Base-by-base conservation (phyloP, 2,888 invertebrate genomes). In the Dioctria linearis region DNA sequence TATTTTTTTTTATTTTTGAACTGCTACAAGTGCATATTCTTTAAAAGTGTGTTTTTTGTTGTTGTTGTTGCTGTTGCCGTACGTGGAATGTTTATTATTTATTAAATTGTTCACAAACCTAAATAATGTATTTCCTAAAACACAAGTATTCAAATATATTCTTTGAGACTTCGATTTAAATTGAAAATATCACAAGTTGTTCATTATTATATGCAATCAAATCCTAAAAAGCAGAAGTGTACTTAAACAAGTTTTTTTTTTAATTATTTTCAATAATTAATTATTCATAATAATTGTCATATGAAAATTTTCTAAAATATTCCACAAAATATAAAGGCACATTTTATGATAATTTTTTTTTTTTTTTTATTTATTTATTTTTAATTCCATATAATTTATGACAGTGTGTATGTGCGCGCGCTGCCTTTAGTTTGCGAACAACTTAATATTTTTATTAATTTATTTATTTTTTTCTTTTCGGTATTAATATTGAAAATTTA, bases 31-130 rank as follows among this genome's bases (percentile, higher is more conserved):
- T 71, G 71, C 71, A 71, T 71, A 40, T 71, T 13, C 54, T 54
- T 69, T 71, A 71, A 71, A 25, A 39, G 51, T 51, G 71, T 54
- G 42, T 54, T 71, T 40, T 13, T 71, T 37, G 54, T 51, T 51
- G 39, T 54, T 54, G 25, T 67, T 25, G n/a, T 67, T 9, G 65
- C 40, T 40, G n/a, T 42, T 65, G 65, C 40, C 5, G n/a, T 37
- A 63, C 4, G 6, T 43, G 43, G 40, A 25, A 40, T 46, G 9
- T 42, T 3, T 46, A 46, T 46, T 46, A 8, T 46, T 43, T 67
- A 71, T 71, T 71, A 71, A 71, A 71, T 71, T 71, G 71, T 71
- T 71, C 71, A 71, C 71, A 71, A 71, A 54, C 51, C 54, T 49
- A 71, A 71, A 25, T 25, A 25, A 25, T 25, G 25, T 25, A 25